Evolutionary conservation across 2,113 vertebrate species (phyloP).

Genomic region (Trichechus manatus): DNA sequence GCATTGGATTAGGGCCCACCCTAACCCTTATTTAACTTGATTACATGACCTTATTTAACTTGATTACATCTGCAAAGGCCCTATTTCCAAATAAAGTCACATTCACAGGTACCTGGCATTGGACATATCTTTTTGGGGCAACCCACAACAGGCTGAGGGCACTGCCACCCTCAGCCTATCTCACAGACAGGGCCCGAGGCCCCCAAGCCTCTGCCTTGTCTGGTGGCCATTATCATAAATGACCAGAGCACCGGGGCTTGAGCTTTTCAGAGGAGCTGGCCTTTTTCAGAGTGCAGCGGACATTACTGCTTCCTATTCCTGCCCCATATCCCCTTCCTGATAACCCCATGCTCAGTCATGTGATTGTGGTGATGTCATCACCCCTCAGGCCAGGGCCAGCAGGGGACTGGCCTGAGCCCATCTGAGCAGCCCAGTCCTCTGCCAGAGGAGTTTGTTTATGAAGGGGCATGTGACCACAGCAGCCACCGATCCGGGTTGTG

Average conservation of each 20-base stretch:
- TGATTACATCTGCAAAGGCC: not conserved
- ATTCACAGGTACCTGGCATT: not conserved
- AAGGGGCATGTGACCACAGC: fast-evolving
- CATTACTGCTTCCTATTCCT: no score
- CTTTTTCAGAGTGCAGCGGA: not conserved
- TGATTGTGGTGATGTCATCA: no score
- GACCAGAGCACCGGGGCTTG: not conserved
- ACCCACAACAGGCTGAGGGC: not conserved
- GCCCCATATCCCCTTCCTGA: fast-evolving
- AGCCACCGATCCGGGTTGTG: not conserved
- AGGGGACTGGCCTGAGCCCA: not conserved
- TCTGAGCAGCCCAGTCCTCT: not conserved
- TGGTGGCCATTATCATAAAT: no score
- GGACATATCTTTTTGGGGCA: not conserved
- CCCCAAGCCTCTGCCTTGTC: not conserved
- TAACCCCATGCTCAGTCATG: not conserved
- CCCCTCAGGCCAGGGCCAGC: not conserved
- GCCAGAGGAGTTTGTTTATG: fast-evolving
- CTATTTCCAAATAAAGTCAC: not conserved
- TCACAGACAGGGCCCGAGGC: not conserved
- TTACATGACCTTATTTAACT: no score
- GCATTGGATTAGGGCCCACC: not conserved
- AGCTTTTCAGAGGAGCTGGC: not conserved
- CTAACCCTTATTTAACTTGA: no score
- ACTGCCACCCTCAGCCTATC: not conserved